A percentile compares a stretch with the other conserved stretches of the same genome.
Evolutionary conservation across 2,113 vertebrate genomes (phyloP).

Genomic region (Cynoglossus semilaevis): DNA sequence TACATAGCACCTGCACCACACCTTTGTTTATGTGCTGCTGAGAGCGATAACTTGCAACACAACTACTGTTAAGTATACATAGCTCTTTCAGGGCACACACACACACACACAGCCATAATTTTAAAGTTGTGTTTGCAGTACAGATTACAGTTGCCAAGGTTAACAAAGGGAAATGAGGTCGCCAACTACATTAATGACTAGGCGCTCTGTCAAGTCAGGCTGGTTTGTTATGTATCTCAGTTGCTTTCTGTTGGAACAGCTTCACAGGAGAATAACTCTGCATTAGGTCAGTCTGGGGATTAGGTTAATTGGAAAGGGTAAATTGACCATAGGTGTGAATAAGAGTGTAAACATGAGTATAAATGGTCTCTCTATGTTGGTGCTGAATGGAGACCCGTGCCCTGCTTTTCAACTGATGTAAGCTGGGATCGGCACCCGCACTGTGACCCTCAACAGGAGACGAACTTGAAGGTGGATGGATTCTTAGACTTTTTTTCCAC

Average conservation of each 20-base stretch:
- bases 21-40: slow-evolving; percentile 36
- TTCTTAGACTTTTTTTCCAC: slow-evolving; percentile 30
- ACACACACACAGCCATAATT: slow-evolving; percentile 12
- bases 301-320: too few species aligned
- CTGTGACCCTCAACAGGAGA: too few species aligned
- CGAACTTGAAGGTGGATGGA: too few species aligned
- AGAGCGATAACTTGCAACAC: slow-evolving; percentile 5
- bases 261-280: not conserved
- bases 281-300: not conserved
- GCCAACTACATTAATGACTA: slow-evolving; percentile 49
- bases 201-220: slow-evolving; percentile 51
- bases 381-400: too few species aligned
- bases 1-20: slow-evolving; percentile 18
- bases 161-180: slow-evolving; percentile 53
- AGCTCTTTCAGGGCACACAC: slow-evolving; percentile 18
- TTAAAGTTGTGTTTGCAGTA: slow-evolving; percentile 29
- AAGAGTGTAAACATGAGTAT: too few species aligned
- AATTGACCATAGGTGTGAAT: too few species aligned
- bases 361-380: too few species aligned
- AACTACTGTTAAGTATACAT: slow-evolving; percentile 11
- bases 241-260: slow-evolving; percentile 2
- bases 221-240: slow-evolving; percentile 46
- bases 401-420: too few species aligned
- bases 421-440: too few species aligned
- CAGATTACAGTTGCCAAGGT: slow-evolving; percentile 51